A percentile compares a stretch with the other conserved stretches of the same genome.
Conservation (phyloP, 2,797 vertebrate species). For the Gymnocypris eckloni region DNA sequence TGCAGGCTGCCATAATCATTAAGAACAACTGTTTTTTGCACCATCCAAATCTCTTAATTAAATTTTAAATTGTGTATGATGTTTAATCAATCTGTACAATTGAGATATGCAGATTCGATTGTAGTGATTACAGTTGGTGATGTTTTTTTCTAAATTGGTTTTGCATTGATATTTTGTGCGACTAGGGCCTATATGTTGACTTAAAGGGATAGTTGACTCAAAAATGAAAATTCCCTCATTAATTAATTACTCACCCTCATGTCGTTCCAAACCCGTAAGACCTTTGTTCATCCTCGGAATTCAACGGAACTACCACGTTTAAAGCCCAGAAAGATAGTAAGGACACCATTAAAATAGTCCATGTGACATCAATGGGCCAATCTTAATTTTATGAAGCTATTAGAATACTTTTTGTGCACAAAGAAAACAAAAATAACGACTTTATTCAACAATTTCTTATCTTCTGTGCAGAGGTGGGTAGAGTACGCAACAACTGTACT, state of each 20-base stretch:
- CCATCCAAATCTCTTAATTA: slow-evolving; percentile 50
- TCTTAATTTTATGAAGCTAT: not conserved
- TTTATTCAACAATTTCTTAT: not conserved
- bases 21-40: slow-evolving; percentile 50
- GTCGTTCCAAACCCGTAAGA: not conserved
- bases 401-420: not conserved
- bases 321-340: not conserved
- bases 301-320: not conserved
- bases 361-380: not conserved
- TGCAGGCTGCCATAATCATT: slow-evolving; percentile 43
- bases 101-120: not conserved
- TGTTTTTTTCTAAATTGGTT: not conserved
- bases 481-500: no score
- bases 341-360: not conserved
- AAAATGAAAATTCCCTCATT: not conserved
- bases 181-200: not conserved
- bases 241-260: not conserved
- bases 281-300: not conserved
- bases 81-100: slow-evolving; percentile 35
- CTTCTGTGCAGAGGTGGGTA: not conserved
- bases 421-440: not conserved
- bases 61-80: slow-evolving; percentile 41
- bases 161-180: not conserved
- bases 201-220: not conserved
- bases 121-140: not conserved